Evolutionary conservation across 2,888 invertebrate genomes (phyloP).

Genomic region (Halocaridina rubra): DNA sequence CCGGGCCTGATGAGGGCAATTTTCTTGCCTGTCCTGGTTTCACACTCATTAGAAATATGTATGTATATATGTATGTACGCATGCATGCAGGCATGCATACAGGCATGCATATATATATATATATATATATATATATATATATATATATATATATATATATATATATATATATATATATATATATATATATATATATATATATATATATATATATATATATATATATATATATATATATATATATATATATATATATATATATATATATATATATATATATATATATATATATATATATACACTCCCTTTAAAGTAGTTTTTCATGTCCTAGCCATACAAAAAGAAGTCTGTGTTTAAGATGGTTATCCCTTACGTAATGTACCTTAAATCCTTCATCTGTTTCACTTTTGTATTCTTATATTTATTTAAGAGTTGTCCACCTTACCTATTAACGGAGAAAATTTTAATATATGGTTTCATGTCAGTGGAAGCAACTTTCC

Average conservation of each 20-base stretch:
- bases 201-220: conserved; percentile 2
- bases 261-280: background rate
- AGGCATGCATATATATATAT: background rate
- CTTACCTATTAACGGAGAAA: too few species aligned
- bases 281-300: background rate
- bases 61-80: background rate
- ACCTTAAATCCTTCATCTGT: too few species aligned
- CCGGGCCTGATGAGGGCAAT: too few species aligned
- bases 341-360: too few species aligned
- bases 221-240: background rate
- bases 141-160: conserved; percentile 30
- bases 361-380: too few species aligned
- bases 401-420: background rate
- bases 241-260: conserved; percentile 5
- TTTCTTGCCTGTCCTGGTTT: too few species aligned
- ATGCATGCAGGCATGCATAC: background rate
- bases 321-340: background rate
- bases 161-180: conserved; percentile 30
- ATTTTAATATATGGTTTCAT: too few species aligned
- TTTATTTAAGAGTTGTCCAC: background rate
- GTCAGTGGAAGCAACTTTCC: too few species aligned
- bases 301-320: background rate
- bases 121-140: conserved; percentile 13
- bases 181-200: conserved; percentile 7
- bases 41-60: too few species aligned